Evolutionary conservation across 2,888 invertebrate genomes (phyloP).

Genomic region (Himalopsyche kuldschensis): DNA sequence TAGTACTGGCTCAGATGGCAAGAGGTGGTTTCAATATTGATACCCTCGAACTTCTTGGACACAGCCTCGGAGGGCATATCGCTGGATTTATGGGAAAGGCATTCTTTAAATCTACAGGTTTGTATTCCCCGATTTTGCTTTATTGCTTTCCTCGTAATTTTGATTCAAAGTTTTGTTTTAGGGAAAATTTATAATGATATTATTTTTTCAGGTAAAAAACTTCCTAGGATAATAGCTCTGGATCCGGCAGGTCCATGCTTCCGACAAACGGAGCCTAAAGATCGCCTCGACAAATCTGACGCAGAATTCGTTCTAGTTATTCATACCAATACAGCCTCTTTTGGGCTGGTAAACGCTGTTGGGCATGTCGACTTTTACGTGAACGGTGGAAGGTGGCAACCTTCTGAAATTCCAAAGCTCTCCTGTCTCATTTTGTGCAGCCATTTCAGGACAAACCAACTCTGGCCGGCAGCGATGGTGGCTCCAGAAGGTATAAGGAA

Average conservation of each 20-base stretch:
- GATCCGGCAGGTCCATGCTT: slow-evolving; percentile 34
- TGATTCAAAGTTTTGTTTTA: no score
- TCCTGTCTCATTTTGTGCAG: slow-evolving; percentile 22
- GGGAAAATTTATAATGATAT: background rate
- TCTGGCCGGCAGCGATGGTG: slow-evolving; percentile 22
- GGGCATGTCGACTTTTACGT: slow-evolving; percentile 32
- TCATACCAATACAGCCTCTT: slow-evolving; percentile 25
- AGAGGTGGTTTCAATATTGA: background rate
- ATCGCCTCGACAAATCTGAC: slow-evolving; percentile 2
- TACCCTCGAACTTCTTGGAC: slow-evolving; percentile 47
- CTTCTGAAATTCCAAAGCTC: background rate
- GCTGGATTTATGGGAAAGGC: slow-evolving; percentile 50
- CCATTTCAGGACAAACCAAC: slow-evolving; percentile 9
- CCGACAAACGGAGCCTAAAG: background rate
- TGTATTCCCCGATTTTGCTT: accelerated
- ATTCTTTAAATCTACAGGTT: slow-evolving; percentile 47
- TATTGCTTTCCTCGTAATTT: no score
- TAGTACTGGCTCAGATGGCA: background rate
- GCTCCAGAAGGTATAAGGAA: background rate
- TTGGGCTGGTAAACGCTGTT: slow-evolving; percentile 22
- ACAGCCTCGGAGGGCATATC: slow-evolving; percentile 55
- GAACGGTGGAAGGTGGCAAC: slow-evolving; percentile 32
- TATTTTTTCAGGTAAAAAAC: slow-evolving; percentile 24
- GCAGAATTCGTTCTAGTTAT: slow-evolving; percentile 26
- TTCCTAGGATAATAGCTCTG: slow-evolving; percentile 19